phyloP scores from a whole-genome alignment of 2,797 vertebrate genomes.

The Chlorospingus flavigularis region DNA sequence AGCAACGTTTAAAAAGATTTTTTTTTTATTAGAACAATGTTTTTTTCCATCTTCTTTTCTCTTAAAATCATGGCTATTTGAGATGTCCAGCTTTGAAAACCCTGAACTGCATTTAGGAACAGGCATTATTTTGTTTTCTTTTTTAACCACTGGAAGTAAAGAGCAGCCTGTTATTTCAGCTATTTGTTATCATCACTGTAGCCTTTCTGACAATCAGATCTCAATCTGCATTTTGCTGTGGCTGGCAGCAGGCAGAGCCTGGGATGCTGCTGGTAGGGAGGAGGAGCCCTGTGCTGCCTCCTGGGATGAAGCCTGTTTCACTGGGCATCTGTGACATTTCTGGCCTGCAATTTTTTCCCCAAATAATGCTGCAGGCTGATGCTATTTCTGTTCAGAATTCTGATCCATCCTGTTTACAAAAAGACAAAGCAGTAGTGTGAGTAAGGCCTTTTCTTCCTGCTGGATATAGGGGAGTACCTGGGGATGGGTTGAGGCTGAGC shows the following conservation, averaged over 20 bases:
- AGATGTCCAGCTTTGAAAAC: background rate
- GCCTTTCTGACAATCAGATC: background rate
- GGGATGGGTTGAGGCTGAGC: background rate
- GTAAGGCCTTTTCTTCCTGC: background rate
- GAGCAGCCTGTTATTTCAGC: background rate
- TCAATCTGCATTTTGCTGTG: background rate
- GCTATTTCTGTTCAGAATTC: background rate
- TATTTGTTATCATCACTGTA: background rate
- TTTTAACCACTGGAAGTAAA: background rate
- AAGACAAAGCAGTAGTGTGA: background rate
- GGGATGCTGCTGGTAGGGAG: background rate
- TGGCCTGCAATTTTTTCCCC: background rate
- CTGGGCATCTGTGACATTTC: background rate
- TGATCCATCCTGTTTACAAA: background rate
- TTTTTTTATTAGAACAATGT: background rate
- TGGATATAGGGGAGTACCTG: fast-evolving
- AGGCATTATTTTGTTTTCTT: too few relatives aligned
- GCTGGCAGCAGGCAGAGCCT: background rate
- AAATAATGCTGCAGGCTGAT: background rate
- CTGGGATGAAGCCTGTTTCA: background rate
- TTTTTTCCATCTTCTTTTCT: background rate
- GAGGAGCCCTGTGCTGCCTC: background rate
- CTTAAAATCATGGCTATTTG: background rate
- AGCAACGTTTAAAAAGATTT: background rate
- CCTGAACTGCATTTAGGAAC: background rate